Base-by-base conservation (phyloP, 2,797 vertebrate species). In the Scleropages formosus region DNA sequence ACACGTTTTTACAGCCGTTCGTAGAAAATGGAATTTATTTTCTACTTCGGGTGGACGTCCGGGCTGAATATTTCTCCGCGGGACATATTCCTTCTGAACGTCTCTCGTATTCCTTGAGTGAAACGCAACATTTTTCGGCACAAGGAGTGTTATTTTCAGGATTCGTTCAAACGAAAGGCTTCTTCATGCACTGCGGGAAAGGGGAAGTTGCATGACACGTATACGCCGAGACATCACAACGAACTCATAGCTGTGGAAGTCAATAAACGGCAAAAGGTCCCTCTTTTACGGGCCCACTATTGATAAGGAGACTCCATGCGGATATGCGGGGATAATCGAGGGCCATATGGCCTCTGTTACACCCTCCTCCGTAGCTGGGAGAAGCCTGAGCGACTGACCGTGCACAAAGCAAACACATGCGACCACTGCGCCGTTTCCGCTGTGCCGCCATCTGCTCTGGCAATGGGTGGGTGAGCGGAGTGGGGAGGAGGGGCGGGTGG, bases 331-430 rank as follows among this genome's bases (percentile, higher is more conserved):
- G 10, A 63, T 80, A 70, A 58, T 74, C 64, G 66, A 70, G 77
- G 76, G 24, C 31, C 76, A 76, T 83, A 79, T 83, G 81, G 78
- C 58, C 74, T 64, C 76, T 77, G 81, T 82, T 70, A 68, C 74
- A 63, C n/a, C 56, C 74, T 81, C 79, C 71, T 81, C 79, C 71
- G 62, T 71, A 81, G 77, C 68, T 47, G 24, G 66, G 81, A 69
- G 81, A 79, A 80, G 74, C 78, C 79, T 78, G 75, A 24, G 68
- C 81, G 89, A 89, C 89, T 88, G 86, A 82, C 86, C 84, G 82
- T 80, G 84, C 89, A 90, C 84, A 88, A 87, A 89, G 85, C 88
- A 91, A 91, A 92, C 88, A 92, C 81, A 78, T 84, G 87, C 86
- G 84, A 89, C 76, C 79, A 86, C 84, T 81, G 80, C 65, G 56